Percentiles rank a stretch among this genome's conserved stretches.
Conservation (phyloP, 2,888 invertebrate genomes). For the Xanthorhoe designata region DNA sequence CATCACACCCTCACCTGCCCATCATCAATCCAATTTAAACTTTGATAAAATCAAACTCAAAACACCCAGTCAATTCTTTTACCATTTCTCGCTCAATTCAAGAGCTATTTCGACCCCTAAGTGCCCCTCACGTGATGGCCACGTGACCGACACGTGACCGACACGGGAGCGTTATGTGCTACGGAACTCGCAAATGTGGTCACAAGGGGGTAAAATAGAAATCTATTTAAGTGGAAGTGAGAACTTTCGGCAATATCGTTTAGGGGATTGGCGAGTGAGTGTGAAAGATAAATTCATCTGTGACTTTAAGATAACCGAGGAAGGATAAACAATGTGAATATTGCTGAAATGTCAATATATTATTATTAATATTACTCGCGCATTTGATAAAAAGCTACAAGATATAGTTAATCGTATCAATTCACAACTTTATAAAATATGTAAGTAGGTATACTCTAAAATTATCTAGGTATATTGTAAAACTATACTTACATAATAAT, state of each 20-base stretch:
- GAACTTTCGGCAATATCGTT: constrained; percentile 47
- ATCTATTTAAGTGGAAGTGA: constrained; percentile 67
- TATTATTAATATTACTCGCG: no score
- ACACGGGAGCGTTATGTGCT: constrained; percentile 61
- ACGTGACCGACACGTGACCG: constrained; percentile 41
- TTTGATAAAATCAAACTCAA: constrained; percentile 38
- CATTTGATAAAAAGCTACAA: no score
- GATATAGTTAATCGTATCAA: no score
- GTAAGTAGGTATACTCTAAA: no score
- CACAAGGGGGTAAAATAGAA: constrained; percentile 60
- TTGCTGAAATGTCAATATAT: no score
- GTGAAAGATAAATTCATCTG: constrained; percentile 2
- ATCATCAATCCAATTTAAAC: constrained; percentile 37
- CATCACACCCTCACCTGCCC: constrained; percentile 6
- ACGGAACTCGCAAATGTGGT: constrained; percentile 62
- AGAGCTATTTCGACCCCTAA: constrained; percentile 59
- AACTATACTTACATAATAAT: no score
- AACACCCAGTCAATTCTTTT: constrained; percentile 44
- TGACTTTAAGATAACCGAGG: not conserved
- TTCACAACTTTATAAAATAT: no score
- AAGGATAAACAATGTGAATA: no score
- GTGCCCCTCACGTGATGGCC: constrained; percentile 41
- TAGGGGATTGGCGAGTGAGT: constrained; percentile 14
- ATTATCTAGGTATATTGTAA: no score
- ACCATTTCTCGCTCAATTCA: constrained; percentile 56